Evolutionary conservation across 2,888 invertebrate genomes (phyloP), one percentile per base, ranked within the genome.

Genomic region (Pseudococcus longispinus): DNA sequence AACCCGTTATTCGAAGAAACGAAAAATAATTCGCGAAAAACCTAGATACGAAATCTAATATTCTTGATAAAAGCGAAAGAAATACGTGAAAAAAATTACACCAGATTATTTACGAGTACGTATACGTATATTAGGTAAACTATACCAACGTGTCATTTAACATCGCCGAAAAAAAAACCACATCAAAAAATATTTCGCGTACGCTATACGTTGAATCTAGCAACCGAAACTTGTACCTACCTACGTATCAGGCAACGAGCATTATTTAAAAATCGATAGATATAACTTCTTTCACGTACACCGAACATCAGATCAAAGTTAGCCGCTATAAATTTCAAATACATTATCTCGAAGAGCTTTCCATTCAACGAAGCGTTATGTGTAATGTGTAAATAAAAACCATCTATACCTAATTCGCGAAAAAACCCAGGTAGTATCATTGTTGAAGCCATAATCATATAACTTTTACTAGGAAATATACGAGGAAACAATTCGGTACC

Each of bases 191-290:
- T 23, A 60, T 60, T 60, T 60, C 60, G 60, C 60, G 60, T 60
- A 23, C 37, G 37, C n/a, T n/a, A n/a, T 37, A 37, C 60, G 60
- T 60, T 8, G 60, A 15, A 60, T 60, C 13, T n/a, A 11, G 60
- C 60, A 29, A 70, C 13, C 70, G 15, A 70, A 70, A 29, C 29
- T 70, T 37, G 37, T 37, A 37, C 37, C 37, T 37, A 37, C 37
- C 37, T 4, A 37, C 18, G 60, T 60, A 60, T 60, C 60, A 60
- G 23, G 60, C 60, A 51, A n/a, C 51, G 20, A 74, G 15, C 42
- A 80, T 80, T 20, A 80, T 80, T 80, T 80, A 80, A 80, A 80
- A 42, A 37, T 80, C 74, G 74, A 74, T 74, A 74, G 18, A 70
- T 70, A 29, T 29, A 70, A 70, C 29, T 70, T 70, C 29, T 32